Conservation (phyloP, 2,113 vertebrate species). For the Anolis sagrei region DNA sequence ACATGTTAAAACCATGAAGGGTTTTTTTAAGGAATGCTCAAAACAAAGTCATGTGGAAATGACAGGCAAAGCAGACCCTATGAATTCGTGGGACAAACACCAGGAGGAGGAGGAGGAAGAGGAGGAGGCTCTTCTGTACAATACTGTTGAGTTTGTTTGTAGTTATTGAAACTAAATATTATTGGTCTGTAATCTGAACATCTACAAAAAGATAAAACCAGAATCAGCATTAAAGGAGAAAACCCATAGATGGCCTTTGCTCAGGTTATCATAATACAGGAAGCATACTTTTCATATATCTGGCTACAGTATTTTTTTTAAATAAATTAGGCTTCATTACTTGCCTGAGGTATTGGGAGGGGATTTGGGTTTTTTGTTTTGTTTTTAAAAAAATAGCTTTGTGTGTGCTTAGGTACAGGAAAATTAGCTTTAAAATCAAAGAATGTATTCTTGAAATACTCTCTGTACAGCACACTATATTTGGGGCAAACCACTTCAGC, state of each 20-base stretch:
- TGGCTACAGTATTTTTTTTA: neutral
- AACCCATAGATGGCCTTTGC: neutral
- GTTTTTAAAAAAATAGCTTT: neutral
- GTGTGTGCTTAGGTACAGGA: constrained; percentile 55
- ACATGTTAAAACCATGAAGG: too few relatives aligned
- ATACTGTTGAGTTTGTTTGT: too few relatives aligned
- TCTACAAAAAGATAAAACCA: neutral
- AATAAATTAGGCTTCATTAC: constrained; percentile 48
- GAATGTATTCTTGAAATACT: constrained; percentile 69
- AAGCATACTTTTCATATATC: neutral
- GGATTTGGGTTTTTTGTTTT: too few relatives aligned
- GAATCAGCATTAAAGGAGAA: constrained; percentile 42
- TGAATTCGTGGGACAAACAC: too few relatives aligned
- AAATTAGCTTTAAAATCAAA: constrained; percentile 70
- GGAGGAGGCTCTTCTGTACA: too few relatives aligned
- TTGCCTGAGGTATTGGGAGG: neutral
- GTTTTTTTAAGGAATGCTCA: too few relatives aligned
- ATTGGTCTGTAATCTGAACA: neutral
- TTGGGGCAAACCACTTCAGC: constrained; percentile 64
- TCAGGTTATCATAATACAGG: neutral
- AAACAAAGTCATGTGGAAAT: too few relatives aligned
- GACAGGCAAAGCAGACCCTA: too few relatives aligned
- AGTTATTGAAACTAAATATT: too few relatives aligned
- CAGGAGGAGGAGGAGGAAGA: too few relatives aligned
- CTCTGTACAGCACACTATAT: constrained; percentile 67